Percentiles rank a stretch among this genome's conserved stretches.
Evolutionary conservation across 2,888 invertebrate genomes (phyloP).

Genomic region (Drosophila cyrtoloma): DNA sequence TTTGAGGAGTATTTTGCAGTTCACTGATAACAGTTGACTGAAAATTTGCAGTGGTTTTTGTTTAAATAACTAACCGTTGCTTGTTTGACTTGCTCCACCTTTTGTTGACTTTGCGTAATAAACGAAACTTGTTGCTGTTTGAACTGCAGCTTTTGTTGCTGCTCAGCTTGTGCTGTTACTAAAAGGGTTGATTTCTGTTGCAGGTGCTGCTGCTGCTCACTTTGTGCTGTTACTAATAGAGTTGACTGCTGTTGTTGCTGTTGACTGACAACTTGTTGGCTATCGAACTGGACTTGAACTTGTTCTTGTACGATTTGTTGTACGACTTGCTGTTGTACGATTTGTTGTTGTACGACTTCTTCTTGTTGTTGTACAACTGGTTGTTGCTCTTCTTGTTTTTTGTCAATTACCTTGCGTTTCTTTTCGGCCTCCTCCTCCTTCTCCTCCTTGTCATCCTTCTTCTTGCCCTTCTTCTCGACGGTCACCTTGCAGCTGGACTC

Average conservation of each 20-base stretch:
- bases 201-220: conserved; percentile 5
- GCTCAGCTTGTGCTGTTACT: not conserved
- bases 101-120: conserved; percentile 23
- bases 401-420: conserved; percentile 85
- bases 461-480: conserved; percentile 88
- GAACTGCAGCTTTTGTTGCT: not conserved
- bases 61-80: not conserved
- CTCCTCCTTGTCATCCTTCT: conserved; percentile 86
- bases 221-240: not conserved
- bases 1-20: not conserved
- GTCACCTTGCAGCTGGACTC: conserved; percentile 94
- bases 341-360: not conserved
- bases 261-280: conserved; percentile 3
- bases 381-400: conserved; percentile 14
- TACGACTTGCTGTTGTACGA: conserved; percentile 6
- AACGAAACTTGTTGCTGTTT: conserved; percentile 4
- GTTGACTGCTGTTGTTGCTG: conserved; percentile 6
- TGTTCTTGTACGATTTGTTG: conserved; percentile 7
- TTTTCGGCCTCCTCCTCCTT: conserved; percentile 85
- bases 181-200: not conserved
- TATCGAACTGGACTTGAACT: not conserved
- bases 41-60: not conserved
- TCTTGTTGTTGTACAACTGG: conserved; percentile 8
- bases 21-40: not conserved
- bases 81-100: not conserved